These are phyloP conservation scores for Hemaris fuciformis DNA, from an alignment of 2,888 invertebrate species.

Conservation along the genomic window DNA sequence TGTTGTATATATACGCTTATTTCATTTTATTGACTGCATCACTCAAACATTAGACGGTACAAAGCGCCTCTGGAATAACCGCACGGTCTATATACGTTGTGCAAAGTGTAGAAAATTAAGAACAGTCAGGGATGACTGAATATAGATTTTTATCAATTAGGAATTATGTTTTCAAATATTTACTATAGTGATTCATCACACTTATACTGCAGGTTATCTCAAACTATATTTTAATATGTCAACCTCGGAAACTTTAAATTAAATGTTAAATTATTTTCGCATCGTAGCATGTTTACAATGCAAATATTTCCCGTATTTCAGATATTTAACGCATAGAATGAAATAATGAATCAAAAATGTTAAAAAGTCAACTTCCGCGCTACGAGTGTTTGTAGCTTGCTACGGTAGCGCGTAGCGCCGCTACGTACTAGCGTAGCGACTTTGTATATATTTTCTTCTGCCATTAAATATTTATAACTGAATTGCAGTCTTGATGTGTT, in stretches of 20 bases:
- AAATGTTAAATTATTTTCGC: neutral
- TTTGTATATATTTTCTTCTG: neutral
- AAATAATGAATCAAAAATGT: neutral
- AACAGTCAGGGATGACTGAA: too few species aligned
- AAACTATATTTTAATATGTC: neutral
- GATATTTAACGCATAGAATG: neutral
- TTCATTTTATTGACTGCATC: too few species aligned
- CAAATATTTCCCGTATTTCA: neutral
- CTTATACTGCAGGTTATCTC: neutral
- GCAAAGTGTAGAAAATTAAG: too few species aligned
- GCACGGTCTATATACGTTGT: too few species aligned
- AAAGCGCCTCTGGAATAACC: too few species aligned
- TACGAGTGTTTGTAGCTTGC: conserved; percentile 24
- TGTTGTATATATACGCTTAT: too few species aligned
- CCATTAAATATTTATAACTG: neutral
- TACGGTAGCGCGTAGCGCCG: conserved; percentile 36
- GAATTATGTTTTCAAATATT: too few species aligned
- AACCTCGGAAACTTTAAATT: too few species aligned
- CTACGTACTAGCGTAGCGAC: conserved; percentile 27
- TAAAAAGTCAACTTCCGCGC: neutral
- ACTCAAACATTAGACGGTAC: too few species aligned
- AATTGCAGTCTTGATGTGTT: neutral
- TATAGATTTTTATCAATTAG: too few species aligned
- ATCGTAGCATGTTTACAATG: neutral
- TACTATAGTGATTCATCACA: too few species aligned